Percentiles rank a stretch among this genome's conserved stretches.
Conservation (phyloP, 2,888 invertebrate genomes). For the Drosophila merina region DNA sequence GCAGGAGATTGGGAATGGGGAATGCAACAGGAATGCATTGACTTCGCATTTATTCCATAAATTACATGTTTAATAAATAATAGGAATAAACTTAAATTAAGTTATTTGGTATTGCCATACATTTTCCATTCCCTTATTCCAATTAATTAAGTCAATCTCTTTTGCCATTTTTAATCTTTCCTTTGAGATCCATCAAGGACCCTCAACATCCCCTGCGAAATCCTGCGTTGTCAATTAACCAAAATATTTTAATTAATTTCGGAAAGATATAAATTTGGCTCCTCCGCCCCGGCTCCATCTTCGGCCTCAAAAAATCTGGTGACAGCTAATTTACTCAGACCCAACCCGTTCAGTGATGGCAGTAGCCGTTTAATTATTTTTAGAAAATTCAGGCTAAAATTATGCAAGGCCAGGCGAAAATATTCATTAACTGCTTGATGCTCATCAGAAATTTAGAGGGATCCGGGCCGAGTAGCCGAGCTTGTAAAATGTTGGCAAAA, state of each 20-base stretch:
- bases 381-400: conserved; percentile 57
- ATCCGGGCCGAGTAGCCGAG: conserved; percentile 5
- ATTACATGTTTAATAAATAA: neutral
- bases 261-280: neutral
- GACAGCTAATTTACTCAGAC: conserved; percentile 41
- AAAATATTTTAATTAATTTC: conserved; percentile 37
- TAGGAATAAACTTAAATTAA: too few species aligned
- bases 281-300: neutral
- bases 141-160: neutral
- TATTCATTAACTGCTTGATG: conserved; percentile 59
- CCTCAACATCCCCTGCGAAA: neutral
- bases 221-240: conserved; percentile 12
- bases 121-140: too few species aligned
- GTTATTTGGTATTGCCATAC: too few species aligned
- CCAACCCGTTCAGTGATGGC: neutral
- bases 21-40: conserved; percentile 57
- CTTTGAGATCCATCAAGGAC: neutral
- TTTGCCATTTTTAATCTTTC: neutral
- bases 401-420: conserved; percentile 42
- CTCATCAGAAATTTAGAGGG: conserved; percentile 74
- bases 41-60: neutral
- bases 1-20: conserved; percentile 38
- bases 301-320: conserved; percentile 13
- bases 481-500: conserved; percentile 32
- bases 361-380: conserved; percentile 62